Percentiles rank a stretch among this genome's conserved stretches.
These are phyloP conservation scores for Malurus elegans DNA, from an alignment of 2,113 vertebrate species.

Conservation along the genomic window DNA sequence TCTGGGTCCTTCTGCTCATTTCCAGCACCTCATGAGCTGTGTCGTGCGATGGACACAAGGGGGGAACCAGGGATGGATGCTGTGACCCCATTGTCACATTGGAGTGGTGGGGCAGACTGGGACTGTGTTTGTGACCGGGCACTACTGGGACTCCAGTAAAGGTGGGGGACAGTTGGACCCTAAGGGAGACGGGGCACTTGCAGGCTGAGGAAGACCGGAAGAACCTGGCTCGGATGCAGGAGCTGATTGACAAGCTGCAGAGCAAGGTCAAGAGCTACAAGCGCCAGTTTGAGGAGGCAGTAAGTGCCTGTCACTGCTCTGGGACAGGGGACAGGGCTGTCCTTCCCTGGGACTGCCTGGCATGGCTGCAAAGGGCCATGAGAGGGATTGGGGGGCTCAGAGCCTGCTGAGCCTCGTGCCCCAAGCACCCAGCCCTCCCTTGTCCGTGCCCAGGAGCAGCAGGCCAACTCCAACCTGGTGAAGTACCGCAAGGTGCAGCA, in stretches of 20 bases:
- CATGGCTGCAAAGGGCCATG: rapidly evolving
- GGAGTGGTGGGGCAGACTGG: not conserved
- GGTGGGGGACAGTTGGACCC: not conserved
- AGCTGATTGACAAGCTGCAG: slow-evolving; percentile 90
- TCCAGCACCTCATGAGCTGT: not conserved
- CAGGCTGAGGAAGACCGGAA: slow-evolving; percentile 92
- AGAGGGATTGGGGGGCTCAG: rapidly evolving
- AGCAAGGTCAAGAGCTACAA: slow-evolving; percentile 96
- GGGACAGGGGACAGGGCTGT: not conserved
- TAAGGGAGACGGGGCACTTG: not conserved
- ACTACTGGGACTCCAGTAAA: not conserved
- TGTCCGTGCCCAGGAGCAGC: slow-evolving; percentile 78
- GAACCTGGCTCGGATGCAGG: slow-evolving; percentile 91
- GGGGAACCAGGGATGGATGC: rapidly evolving
- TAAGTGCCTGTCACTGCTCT: slow-evolving; percentile 60
- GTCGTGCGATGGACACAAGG: not conserved
- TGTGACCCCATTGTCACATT: not conserved
- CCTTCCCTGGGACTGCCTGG: not conserved
- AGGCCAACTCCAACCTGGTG: slow-evolving; percentile 80
- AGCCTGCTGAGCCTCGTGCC: not conserved
- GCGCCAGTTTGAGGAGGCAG: slow-evolving; percentile 87
- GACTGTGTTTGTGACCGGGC: not conserved
- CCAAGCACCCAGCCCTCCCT: rapidly evolving
- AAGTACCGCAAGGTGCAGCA: slow-evolving; percentile 89
- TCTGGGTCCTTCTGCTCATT: not conserved